A percentile compares a stretch with the other conserved stretches of the same genome.
Evolutionary conservation across 2,888 invertebrate genomes (phyloP).

Genomic region (Koerneria pararmatus): DNA sequence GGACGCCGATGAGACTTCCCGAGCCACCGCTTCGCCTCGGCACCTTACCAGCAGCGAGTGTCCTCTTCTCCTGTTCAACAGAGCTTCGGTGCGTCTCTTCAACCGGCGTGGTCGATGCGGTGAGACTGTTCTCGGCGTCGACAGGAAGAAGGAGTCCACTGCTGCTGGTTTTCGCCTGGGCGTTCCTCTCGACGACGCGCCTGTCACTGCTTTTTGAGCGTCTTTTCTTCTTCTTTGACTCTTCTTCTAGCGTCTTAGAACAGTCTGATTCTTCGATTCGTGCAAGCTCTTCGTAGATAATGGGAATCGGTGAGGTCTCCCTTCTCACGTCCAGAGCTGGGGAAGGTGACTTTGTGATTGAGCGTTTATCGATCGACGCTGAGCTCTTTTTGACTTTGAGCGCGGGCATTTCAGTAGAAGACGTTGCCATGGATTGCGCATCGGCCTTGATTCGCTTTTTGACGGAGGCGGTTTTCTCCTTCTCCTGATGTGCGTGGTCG

Average conservation of each 20-base stretch:
- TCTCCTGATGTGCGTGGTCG: no score
- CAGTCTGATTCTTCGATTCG: no score
- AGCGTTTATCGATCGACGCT: not conserved
- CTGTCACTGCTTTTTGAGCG: not conserved
- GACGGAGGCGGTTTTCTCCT: no score
- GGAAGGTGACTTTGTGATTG: conserved; percentile 15
- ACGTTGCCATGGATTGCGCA: conserved; percentile 20
- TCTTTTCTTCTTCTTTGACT: conserved; percentile 14
- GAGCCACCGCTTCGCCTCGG: not conserved
- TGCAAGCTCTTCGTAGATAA: conserved; percentile 11
- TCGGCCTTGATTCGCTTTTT: conserved; percentile 20
- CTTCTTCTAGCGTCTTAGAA: not conserved
- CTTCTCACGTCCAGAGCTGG: conserved; percentile 7
- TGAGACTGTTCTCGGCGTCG: conserved; percentile 3
- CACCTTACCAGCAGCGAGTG: not conserved
- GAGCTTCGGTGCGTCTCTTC: no score
- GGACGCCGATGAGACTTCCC: no score
- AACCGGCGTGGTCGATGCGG: conserved; percentile 6
- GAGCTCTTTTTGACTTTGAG: conserved; percentile 17
- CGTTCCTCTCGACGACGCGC: not conserved
- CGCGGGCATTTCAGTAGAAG: conserved; percentile 22
- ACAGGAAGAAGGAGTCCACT: not conserved
- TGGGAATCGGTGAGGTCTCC: no score
- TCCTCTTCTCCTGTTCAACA: not conserved
- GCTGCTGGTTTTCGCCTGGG: not conserved